Conservation (phyloP, 2,797 vertebrate species). For the Ptychobarbus kaznakovi region DNA sequence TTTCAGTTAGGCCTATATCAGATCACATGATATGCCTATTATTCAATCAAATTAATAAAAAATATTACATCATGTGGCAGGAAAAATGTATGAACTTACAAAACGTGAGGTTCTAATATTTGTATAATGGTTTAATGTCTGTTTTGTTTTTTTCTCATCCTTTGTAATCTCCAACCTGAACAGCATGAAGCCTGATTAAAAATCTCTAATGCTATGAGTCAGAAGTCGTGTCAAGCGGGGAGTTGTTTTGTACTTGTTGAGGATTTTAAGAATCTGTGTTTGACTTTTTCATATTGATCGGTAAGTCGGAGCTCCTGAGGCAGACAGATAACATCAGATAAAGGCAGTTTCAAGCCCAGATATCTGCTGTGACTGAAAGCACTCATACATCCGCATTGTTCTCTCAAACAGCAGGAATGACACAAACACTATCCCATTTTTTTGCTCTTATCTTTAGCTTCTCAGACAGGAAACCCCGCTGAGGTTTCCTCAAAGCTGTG, state of each 20-base stretch:
- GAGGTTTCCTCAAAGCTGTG: slow-evolving; percentile 62
- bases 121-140: too few species aligned
- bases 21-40: not conserved
- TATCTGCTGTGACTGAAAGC: slow-evolving; percentile 46
- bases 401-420: slow-evolving; percentile 42
- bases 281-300: slow-evolving; percentile 60
- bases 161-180: slow-evolving; percentile 3
- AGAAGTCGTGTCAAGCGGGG: slow-evolving; percentile 1
- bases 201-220: slow-evolving; percentile 17
- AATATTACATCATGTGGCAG: not conserved
- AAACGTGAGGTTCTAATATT: not conserved
- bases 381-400: slow-evolving; percentile 66
- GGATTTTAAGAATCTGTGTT: slow-evolving; percentile 53
- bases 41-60: not conserved
- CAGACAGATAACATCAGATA: slow-evolving; percentile 56
- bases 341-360: slow-evolving; percentile 46
- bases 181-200: slow-evolving; percentile 17
- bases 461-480: slow-evolving; percentile 63
- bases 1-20: not conserved
- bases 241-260: slow-evolving; percentile 43
- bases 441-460: slow-evolving; percentile 70
- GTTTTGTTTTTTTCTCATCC: not conserved
- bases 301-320: slow-evolving; percentile 45
- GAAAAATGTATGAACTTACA: not conserved
- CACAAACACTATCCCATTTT: slow-evolving; percentile 53